Evolutionary conservation across 2,888 invertebrate genomes (phyloP), one percentile per base, ranked within the genome.

Genomic region (Heliconius hortense): DNA sequence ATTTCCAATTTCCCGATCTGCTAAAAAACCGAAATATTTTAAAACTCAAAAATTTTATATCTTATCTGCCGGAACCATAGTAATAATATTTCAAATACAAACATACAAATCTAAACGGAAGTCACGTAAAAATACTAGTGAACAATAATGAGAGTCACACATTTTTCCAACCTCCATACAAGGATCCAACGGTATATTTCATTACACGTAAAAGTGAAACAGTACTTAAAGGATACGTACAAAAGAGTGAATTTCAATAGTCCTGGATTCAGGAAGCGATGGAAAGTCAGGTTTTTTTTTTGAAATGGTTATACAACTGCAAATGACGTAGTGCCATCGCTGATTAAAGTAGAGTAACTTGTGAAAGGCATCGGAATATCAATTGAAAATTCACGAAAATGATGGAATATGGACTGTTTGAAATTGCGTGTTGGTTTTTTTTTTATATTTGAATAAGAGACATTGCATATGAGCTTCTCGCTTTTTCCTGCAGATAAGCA

Each of bases 251-350:
- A 56, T 53, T 69, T 69, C 69, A 31, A 69, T 43, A 69, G 56
- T 31, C 35, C 13, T 8, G 4, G n/a, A 4, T 56, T n/a, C 69
- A 56, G 69, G 56, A 35, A 31, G 24, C 69, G 15, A 56, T 53
- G 69, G 31, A 28, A 56, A 31, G 69, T 69, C 69, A 15, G 35
- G 56, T 1, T 69, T 69, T 71, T n/a, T n/a, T 67, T 69, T 71
- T 62, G 60, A 60, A 71, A 71, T 71, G 43, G 71, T 71, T 71
- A 56, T 69, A 56, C 31, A 69, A 62, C 71, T 62, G 71, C 39
- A 71, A 71, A 60, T 71, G 71, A 60, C 62, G 60, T 62, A 39
- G 71, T 69, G 69, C 56, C 71, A 62, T 43, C 71, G 26, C 62
- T 71, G 71, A 71, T 71, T 71, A 39, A 71, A 71, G 71, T 62